These are phyloP conservation scores for Spea hammondii DNA, from an alignment of 2,797 vertebrate genomes.

Conservation along the genomic window DNA sequence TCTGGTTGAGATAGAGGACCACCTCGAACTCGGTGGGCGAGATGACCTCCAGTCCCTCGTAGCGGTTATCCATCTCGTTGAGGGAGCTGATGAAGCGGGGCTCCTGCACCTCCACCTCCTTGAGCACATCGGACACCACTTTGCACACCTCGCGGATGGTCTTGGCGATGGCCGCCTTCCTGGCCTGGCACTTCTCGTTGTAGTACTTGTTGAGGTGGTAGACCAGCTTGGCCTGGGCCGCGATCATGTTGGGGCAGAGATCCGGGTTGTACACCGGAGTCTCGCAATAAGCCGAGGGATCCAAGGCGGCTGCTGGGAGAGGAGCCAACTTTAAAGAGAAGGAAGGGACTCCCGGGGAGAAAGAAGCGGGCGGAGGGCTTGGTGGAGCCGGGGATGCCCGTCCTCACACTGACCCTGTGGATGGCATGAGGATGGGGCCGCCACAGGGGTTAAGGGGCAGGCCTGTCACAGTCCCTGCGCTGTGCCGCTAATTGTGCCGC, in stretches of 20 bases:
- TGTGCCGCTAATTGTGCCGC: conserved; percentile 53
- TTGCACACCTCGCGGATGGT: conserved; percentile 87
- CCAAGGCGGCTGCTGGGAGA: conserved; percentile 95
- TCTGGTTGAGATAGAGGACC: conserved; percentile 86
- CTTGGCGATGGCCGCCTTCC: conserved; percentile 84
- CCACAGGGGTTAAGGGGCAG: conserved; percentile 54
- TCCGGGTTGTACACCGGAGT: conserved; percentile 92
- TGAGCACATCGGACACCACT: conserved; percentile 85
- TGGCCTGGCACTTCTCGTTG: conserved; percentile 86
- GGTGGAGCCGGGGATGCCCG: background rate
- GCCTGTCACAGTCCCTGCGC: conserved; percentile 69
- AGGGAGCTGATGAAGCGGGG: conserved; percentile 87
- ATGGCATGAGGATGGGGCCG: conserved; percentile 51
- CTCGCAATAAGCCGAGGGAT: conserved; percentile 89
- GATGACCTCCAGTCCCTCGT: conserved; percentile 83
- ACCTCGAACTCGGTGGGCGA: conserved; percentile 87
- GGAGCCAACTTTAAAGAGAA: conserved; percentile 98
- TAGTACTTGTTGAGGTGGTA: conserved; percentile 89
- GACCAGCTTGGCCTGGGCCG: conserved; percentile 87
- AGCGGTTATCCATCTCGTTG: conserved; percentile 87
- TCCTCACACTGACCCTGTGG: background rate
- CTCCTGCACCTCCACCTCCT: conserved; percentile 87
- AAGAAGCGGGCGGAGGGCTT: background rate
- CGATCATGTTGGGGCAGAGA: conserved; percentile 92
- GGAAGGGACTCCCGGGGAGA: conserved; percentile 50